Percentiles rank a stretch among this genome's conserved stretches.
These are phyloP conservation scores for Physella acuta DNA, from an alignment of 1,140 invertebrate genomes.

Conservation along the genomic window DNA sequence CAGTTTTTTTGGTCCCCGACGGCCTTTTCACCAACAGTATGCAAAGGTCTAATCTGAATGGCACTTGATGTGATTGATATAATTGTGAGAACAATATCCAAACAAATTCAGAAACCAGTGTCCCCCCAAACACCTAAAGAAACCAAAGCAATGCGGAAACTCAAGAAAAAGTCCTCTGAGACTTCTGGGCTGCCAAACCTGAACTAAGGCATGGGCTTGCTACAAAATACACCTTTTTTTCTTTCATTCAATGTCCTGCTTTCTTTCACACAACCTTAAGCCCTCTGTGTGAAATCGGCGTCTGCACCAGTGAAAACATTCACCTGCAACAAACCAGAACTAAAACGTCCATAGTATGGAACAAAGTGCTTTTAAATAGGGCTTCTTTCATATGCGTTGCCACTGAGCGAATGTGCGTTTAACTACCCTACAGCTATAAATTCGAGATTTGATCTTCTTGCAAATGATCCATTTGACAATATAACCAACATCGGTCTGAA, in stretches of 20 bases:
- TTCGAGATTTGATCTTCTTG: not conserved
- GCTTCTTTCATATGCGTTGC: not conserved
- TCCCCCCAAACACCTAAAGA: constrained; percentile 4
- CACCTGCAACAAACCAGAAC: constrained; percentile 13
- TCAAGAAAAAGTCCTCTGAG: not conserved
- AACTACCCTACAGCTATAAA: constrained; percentile 4
- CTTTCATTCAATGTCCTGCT: not conserved
- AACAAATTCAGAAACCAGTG: constrained; percentile 16
- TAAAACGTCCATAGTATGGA: constrained; percentile 7
- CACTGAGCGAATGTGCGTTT: not conserved
- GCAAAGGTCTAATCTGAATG: constrained; percentile 20
- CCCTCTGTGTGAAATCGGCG: not conserved
- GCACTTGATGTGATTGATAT: constrained; percentile 11
- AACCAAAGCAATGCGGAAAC: not conserved
- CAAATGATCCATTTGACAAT: constrained; percentile 5
- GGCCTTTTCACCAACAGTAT: constrained; percentile 5
- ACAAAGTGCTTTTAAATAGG: constrained; percentile 17
- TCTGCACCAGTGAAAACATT: constrained; percentile 6
- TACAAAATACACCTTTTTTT: too few relatives aligned
- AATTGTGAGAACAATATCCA: constrained; percentile 6
- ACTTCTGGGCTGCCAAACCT: not conserved
- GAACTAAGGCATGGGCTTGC: not conserved
- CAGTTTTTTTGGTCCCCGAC: constrained; percentile 8
- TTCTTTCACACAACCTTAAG: not conserved
- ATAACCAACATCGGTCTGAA: constrained; percentile 1